Evolutionary conservation across 2,888 invertebrate species (phyloP), one percentile per base, ranked within the genome.

Genomic region (Bembecia ichneumoniformis): DNA sequence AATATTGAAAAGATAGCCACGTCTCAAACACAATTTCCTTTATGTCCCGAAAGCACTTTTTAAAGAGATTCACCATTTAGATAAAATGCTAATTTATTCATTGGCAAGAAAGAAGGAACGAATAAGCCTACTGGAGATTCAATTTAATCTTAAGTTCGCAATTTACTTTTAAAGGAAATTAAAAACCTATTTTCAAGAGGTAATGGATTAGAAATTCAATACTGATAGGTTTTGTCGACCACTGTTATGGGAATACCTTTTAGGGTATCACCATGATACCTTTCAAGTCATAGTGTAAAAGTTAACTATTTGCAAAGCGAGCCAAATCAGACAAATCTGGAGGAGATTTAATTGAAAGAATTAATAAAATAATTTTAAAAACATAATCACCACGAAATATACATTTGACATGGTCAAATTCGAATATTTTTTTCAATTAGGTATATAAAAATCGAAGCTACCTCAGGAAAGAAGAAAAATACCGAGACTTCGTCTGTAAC

Each of bases 81-180:
- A 83, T 82, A 79, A 76, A 80, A 81, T 77, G 80, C 76, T 78
- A 83, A 82, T 82, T 83, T 83, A 83, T 83, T 83, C 83, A 82
- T 83, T 82, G 83, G 74, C 70, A 71, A 70, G 63, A 70, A 75
- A 74, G 70, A 72, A 71, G 67, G 69, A 69, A 66, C 59, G 64
- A 71, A 76, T 75, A 74, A 77, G 74, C 75, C 70, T 68, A 66
- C 64, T 66, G 64, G 63, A 69, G 68, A 72, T 71, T 74, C 72
- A 79, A 81, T 82, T 82, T 80, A 73, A 78, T 79, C 71, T 72
- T 64, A 63, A 67, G 59, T 62, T 64, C 55, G 69, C 74, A 75
- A 77, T 76, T 75, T 77, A 76, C 74, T 74, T 77, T 76, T 77
- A 66, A 75, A 76, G 68, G 53, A 69, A 67, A 74, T 77, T 74